Evolutionary conservation across 1,140 invertebrate species (phyloP), one percentile per base, ranked within the genome.

Genomic region (Elymnias hypermnestra): DNA sequence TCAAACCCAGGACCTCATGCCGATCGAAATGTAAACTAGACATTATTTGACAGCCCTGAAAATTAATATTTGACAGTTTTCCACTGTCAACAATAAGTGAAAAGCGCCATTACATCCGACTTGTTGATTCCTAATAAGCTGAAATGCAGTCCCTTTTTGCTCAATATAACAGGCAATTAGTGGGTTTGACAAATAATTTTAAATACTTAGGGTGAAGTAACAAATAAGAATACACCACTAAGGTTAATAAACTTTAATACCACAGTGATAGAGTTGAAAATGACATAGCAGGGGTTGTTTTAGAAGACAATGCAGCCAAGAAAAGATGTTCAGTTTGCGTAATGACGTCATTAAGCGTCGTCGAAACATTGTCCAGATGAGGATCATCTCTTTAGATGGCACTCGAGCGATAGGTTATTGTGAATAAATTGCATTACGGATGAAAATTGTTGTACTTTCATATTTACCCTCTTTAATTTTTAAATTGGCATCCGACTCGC

Each of bases 311-410:
- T 69, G 63, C 63, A 67, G 51, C 56, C 45, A 57, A 70, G 63
- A 55, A 67, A 66, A 71, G 64, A 71, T 66, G 70, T 63, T 70
- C 61, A 58, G 66, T 68, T 70, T 55, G 56, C 54, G 43, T 76
- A 76, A 76, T 73, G 70, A 76, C 61, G 56, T 76, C 69, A 72
- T 76, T 76, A 75, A 62, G 59, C 53, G 46, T 49, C 53, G 57
- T 57, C 55, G 53, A 57, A 62, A 63, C 53, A 47, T 31, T 57
- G 63, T 63, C 63, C 63, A 59, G 57, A 65, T 43, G 46, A 36
- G 62, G 65, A 66, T 71, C 56, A 62, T 67, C 65, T 46, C 35
- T 29, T 35, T 53, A 39, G 28, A 58, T 55, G 62, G 48, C 46
- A 45, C 53, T 63, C 46, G 25, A 54, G 43, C 38, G 36, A 48